These are phyloP conservation scores for Cercopithecus neglectus DNA, from an alignment of 2,797 vertebrate genomes.

Conservation along the genomic window DNA sequence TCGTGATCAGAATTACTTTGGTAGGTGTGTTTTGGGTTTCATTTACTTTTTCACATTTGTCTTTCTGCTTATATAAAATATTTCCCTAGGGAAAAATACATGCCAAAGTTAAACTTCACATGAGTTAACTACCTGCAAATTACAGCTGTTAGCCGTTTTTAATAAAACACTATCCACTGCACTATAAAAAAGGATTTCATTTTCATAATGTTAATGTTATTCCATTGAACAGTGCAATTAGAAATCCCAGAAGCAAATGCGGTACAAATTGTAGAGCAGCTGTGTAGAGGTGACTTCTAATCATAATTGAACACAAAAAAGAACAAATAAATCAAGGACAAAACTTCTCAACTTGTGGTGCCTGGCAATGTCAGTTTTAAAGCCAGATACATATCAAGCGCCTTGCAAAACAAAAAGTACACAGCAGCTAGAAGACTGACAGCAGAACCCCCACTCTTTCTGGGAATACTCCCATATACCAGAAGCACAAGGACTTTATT, in stretches of 20 bases:
- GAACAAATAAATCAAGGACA: slow-evolving; percentile 13
- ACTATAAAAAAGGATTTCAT: neutral
- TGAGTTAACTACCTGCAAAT: slow-evolving; percentile 25
- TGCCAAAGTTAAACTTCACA: slow-evolving; percentile 22
- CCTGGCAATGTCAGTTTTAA: neutral
- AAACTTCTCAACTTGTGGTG: neutral
- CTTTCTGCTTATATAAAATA: neutral
- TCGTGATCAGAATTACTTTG: slow-evolving; percentile 28
- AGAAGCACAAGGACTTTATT: slow-evolving; percentile 53
- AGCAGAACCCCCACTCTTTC: neutral
- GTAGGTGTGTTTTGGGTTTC: neutral
- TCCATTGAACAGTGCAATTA: slow-evolving; percentile 19
- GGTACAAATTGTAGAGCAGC: neutral
- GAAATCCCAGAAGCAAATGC: slow-evolving; percentile 12
- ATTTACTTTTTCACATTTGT: slow-evolving; percentile 31
- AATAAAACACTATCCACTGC: slow-evolving; percentile 55
- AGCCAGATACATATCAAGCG: slow-evolving; percentile 23
- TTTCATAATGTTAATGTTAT: neutral
- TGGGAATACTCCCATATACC: neutral
- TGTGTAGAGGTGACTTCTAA: neutral
- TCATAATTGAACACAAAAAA: neutral
- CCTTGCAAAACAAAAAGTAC: slow-evolving; percentile 38
- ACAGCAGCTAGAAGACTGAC: neutral
- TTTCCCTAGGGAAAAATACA: neutral
- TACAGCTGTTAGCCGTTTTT: slow-evolving; percentile 45